Evolutionary conservation across 2,113 vertebrate genomes (phyloP).

Genomic region (Haplochromis vanheusdeni): DNA sequence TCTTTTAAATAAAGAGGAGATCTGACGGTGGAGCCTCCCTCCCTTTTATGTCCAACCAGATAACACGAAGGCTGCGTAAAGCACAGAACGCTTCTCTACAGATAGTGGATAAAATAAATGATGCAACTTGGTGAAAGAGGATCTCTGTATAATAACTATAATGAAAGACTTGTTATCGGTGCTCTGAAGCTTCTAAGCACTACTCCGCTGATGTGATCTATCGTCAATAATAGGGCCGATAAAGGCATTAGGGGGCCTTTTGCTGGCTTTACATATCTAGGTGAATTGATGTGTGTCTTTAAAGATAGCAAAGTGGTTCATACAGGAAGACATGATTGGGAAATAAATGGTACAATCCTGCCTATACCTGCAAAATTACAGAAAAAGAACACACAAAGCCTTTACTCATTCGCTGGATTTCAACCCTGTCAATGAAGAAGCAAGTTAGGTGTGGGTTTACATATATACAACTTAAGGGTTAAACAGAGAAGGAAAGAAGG

Average conservation of each 20-base stretch:
- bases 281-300: slow-evolving; percentile 55
- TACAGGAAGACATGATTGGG: slow-evolving; percentile 8
- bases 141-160: slow-evolving; percentile 52
- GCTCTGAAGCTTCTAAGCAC: slow-evolving; percentile 45
- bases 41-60: slow-evolving; percentile 48
- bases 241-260: slow-evolving; percentile 32
- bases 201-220: slow-evolving; percentile 50
- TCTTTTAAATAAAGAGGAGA: neutral
- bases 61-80: slow-evolving; percentile 40
- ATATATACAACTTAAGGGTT: slow-evolving; percentile 57
- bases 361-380: slow-evolving; percentile 26
- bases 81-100: slow-evolving; percentile 10
- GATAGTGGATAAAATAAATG: slow-evolving; percentile 72
- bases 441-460: slow-evolving; percentile 66
- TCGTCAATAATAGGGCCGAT: slow-evolving; percentile 47
- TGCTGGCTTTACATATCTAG: slow-evolving; percentile 16
- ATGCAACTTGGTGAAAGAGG: slow-evolving; percentile 73
- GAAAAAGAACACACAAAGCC: slow-evolving; percentile 12
- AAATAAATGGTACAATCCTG: slow-evolving; percentile 11
- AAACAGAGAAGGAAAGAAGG: slow-evolving; percentile 44
- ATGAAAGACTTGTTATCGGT: slow-evolving; percentile 56
- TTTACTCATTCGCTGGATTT: neutral
- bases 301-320: slow-evolving; percentile 33
- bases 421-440: slow-evolving; percentile 71
- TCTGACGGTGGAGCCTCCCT: slow-evolving; percentile 6